Evolutionary conservation across 2,113 vertebrate species (phyloP).

Genomic region (Chroicocephalus ridibundus): DNA sequence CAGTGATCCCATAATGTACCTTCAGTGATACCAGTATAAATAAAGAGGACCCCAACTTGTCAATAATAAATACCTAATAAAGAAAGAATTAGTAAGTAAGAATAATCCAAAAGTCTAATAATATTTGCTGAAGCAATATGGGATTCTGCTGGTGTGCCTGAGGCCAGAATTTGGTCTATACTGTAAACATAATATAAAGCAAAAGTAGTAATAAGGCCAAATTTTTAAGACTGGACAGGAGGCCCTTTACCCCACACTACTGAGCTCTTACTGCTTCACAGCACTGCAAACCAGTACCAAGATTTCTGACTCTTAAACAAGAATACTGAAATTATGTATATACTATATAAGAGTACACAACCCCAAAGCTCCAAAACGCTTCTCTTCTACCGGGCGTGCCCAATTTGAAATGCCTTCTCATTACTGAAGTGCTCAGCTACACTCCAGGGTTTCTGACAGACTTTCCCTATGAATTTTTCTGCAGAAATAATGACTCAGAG

Average conservation of each 20-base stretch:
- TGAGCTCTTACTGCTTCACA: background rate
- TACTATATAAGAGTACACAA: background rate
- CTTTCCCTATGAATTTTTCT: background rate
- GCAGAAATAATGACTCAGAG: conserved; percentile 25
- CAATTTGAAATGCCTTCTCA: background rate
- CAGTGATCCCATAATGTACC: too few species aligned
- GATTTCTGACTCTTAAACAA: background rate
- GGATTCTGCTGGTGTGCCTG: background rate
- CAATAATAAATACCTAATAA: background rate
- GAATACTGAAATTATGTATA: background rate
- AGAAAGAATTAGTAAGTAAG: background rate
- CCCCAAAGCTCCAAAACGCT: background rate
- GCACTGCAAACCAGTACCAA: background rate
- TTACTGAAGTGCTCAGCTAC: background rate
- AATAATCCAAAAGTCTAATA: background rate
- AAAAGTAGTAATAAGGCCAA: background rate
- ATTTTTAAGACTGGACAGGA: background rate
- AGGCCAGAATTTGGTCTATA: background rate
- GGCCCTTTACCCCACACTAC: background rate
- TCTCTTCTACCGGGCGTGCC: background rate
- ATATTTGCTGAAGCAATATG: background rate
- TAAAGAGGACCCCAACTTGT: background rate
- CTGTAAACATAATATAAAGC: background rate
- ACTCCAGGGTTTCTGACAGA: background rate
- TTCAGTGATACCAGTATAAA: background rate